A percentile compares a stretch with the other conserved stretches of the same genome.
Conservation (phyloP, 2,797 vertebrate species). For the Bothrops alternatus region DNA sequence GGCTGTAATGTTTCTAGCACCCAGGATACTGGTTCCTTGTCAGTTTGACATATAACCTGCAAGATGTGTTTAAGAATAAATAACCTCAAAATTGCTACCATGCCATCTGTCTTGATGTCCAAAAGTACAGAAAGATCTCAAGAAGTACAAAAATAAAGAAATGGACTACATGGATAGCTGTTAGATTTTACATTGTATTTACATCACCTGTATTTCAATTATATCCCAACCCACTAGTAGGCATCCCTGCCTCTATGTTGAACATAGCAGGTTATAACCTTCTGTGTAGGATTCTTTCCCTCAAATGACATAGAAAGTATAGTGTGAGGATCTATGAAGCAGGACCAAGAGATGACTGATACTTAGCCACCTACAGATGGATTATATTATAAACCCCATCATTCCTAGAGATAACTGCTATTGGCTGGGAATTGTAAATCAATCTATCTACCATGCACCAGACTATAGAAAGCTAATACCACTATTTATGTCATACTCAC, state of each 20-base stretch:
- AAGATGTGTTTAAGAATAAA: slow-evolving; percentile 69
- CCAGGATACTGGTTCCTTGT: slow-evolving; percentile 60
- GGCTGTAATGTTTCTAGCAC: slow-evolving; percentile 57
- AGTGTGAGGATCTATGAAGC: not conserved
- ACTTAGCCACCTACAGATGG: not conserved
- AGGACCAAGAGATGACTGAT: not conserved
- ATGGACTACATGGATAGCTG: slow-evolving; percentile 19
- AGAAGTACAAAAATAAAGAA: slow-evolving; percentile 35
- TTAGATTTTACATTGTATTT: not conserved
- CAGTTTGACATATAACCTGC: slow-evolving; percentile 71
- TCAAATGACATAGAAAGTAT: not conserved
- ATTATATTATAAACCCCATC: not conserved
- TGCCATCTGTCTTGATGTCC: slow-evolving; percentile 59
- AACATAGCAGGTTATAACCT: not conserved
- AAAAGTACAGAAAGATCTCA: slow-evolving; percentile 30
- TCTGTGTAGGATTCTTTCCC: not conserved
- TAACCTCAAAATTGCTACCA: slow-evolving; percentile 62
- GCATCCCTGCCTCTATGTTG: not conserved
- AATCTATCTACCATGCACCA: not conserved
- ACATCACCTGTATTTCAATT: not conserved
- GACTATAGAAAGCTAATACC: not conserved
- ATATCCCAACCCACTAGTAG: not conserved
- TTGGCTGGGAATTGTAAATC: not conserved
- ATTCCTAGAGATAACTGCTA: not conserved
- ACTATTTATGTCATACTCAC: not conserved